Conservation (phyloP, 2,888 invertebrate species). For the Idaea straminata region DNA sequence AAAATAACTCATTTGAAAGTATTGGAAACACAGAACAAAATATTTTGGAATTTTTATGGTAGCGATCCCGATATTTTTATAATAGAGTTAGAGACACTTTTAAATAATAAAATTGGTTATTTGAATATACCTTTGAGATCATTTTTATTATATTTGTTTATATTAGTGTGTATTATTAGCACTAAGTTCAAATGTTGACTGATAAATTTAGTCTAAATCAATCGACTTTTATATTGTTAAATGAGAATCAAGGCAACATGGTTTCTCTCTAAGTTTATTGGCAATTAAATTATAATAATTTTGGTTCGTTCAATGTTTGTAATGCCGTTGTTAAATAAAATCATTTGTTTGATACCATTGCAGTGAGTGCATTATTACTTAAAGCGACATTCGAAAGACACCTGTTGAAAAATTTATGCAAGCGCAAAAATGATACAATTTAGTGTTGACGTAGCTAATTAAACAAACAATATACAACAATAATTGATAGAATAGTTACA, state of each 20-base stretch:
- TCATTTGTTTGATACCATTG: constrained; percentile 41
- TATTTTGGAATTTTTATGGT: neutral
- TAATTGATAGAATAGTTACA: neutral
- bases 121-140: constrained; percentile 59
- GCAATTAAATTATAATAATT: constrained; percentile 46
- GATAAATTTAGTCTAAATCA: constrained; percentile 27
- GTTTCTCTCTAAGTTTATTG: constrained; percentile 45
- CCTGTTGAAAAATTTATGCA: constrained; percentile 43
- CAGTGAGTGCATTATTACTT: constrained; percentile 47
- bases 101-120: constrained; percentile 5
- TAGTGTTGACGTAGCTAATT: neutral
- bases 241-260: constrained; percentile 30
- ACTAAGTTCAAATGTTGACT: constrained; percentile 25
- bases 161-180: constrained; percentile 22
- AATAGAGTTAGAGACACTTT: neutral
- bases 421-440: neutral
- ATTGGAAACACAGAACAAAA: neutral
- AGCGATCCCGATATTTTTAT: neutral
- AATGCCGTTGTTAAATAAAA: constrained; percentile 54
- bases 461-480: neutral
- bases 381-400: constrained; percentile 13
- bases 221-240: constrained; percentile 32
- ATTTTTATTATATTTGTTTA: constrained; percentile 46
- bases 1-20: no score
- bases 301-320: constrained; percentile 46